phyloP scores from a whole-genome alignment of 2,113 vertebrate species.

The Hemiprocne comata region DNA sequence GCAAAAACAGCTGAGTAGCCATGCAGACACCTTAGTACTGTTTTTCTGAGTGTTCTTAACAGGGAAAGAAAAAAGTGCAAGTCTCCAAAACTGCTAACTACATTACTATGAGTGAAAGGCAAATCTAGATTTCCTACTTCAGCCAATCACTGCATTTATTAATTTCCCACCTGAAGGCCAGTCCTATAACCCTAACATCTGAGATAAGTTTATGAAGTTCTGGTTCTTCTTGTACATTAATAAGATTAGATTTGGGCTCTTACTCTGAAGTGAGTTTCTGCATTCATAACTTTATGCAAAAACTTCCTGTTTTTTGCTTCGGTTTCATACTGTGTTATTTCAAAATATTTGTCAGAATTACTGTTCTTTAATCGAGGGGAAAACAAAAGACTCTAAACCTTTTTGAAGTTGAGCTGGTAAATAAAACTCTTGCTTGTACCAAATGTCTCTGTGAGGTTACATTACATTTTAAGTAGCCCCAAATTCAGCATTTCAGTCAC shows the following conservation, averaged over 20 bases:
- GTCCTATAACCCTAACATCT: not conserved
- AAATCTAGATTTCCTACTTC: not conserved
- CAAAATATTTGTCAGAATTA: not conserved
- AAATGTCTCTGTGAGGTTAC: not conserved
- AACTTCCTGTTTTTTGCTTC: not conserved
- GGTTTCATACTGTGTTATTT: not conserved
- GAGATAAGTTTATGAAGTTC: not conserved
- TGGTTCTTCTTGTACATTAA: not conserved
- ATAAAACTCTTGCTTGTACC: not conserved
- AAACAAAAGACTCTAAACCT: not conserved
- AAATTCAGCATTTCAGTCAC: not conserved
- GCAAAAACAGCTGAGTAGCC: not conserved
- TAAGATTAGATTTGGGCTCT: not conserved
- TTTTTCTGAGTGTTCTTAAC: not conserved
- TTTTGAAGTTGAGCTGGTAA: not conserved
- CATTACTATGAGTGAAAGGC: not conserved
- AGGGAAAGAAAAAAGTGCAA: not conserved
- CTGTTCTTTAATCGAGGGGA: not conserved
- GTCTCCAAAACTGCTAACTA: not conserved
- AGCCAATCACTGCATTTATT: not conserved
- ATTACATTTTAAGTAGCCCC: not conserved
- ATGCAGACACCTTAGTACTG: not conserved
- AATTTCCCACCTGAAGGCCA: not conserved
- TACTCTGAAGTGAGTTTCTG: not conserved
- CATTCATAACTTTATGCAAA: not conserved